Base-by-base conservation (phyloP, 2,888 invertebrate genomes). In the Sturmia bella region DNA sequence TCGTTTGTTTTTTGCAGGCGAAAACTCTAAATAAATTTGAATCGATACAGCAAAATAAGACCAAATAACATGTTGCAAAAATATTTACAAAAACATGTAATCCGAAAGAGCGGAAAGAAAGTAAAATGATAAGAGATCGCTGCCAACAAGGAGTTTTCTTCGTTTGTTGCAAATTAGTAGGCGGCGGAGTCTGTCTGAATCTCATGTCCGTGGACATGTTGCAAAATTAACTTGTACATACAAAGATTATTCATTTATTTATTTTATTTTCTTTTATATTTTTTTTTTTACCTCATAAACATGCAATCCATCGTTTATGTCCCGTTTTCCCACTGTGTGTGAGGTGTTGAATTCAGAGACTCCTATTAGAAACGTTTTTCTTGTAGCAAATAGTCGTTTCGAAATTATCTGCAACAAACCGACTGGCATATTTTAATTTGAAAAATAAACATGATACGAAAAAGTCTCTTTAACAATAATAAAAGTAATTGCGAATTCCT, bases 301-400 rank as follows among this genome's bases (percentile, higher is more conserved):
- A 7, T 9, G 19, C 19, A 48, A 56, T n/a, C 32, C 21, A 9
- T 12, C 15, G 13, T 5, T 24, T 32, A 6, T 41, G 21, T 15
- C n/a, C n/a, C 24, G 7, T 19, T 21, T 39, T 43, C 15, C 13
- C n/a, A 24, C 41, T 59, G 50, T 57, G 37, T 77, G 43, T 73
- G 73, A 69, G 50, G 63, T 81, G 73, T 74, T 64, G 52, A 37
- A 63, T 76, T 61, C 43, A 73, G 68, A 41, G 63, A 73, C 81
- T 68, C 69, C 73, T 50, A 64, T 52, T 41, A 43, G 12, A 17
- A 3, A 5, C 12, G 5, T 19, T 32, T 61, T 52, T 59, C 69
- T 39, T 56, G 50, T 41, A 32, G 13, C 4, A 37, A 41, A 11
- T 52, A 56, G 56, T 37, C 54, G 19, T 66, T 78, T 66, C 5